A percentile compares a stretch with the other conserved stretches of the same genome.
Conservation (phyloP, 2,113 vertebrate genomes). For the Cepphus grylle region DNA sequence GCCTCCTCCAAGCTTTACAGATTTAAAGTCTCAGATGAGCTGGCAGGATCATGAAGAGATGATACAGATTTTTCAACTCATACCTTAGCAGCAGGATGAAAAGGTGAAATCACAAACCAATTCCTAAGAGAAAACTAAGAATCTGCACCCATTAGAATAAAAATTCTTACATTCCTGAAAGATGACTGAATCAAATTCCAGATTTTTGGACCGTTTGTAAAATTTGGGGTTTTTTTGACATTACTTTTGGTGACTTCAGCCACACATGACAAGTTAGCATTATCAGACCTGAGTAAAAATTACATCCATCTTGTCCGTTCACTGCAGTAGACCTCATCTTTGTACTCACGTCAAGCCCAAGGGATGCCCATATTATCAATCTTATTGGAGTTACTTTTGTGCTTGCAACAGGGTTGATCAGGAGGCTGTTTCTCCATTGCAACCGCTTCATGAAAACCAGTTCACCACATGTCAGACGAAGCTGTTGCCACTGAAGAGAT, state of each 20-base stretch:
- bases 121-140: background rate
- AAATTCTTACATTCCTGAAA: background rate
- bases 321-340: background rate
- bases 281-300: background rate
- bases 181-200: background rate
- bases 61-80: background rate
- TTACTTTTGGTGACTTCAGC: background rate
- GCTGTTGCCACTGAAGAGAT: background rate
- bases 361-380: background rate
- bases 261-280: accelerated
- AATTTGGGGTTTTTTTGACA: background rate
- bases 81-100: background rate
- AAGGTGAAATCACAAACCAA: background rate
- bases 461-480: background rate
- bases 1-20: background rate
- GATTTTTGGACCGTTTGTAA: background rate
- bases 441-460: background rate
- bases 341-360: background rate
- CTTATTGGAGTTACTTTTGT: background rate
- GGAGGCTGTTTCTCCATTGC: background rate
- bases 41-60: background rate
- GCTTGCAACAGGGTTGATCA: background rate
- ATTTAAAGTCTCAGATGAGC: background rate
- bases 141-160: background rate
- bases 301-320: background rate